Conservation (phyloP, 1,140 invertebrate species). For the Diorhabda carinulata region DNA sequence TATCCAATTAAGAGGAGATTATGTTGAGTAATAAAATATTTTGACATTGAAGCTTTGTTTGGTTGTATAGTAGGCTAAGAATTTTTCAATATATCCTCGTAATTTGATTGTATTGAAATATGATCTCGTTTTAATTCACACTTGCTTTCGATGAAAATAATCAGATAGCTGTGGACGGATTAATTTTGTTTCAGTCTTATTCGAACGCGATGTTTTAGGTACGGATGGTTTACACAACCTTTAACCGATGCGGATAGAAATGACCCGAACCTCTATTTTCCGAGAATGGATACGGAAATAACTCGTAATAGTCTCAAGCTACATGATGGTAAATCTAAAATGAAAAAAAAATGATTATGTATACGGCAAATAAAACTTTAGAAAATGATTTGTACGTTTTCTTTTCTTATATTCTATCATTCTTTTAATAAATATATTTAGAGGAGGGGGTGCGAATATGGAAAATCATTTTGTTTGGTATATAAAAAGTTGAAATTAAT, state of each 20-base stretch:
- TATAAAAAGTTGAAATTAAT: too few species aligned
- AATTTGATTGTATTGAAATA: neutral
- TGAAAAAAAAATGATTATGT: conserved; percentile 8
- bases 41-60: too few species aligned
- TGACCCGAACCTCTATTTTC: conserved; percentile 37
- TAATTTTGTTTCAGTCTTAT: neutral
- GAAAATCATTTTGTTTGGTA: too few species aligned
- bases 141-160: neutral
- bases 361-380: neutral
- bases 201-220: conserved; percentile 25
- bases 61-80: too few species aligned
- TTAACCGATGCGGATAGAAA: conserved; percentile 29
- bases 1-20: too few species aligned
- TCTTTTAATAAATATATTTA: too few species aligned
- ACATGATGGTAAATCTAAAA: conserved; percentile 16
- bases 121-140: neutral
- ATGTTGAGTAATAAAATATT: too few species aligned
- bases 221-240: conserved; percentile 37
- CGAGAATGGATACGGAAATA: conserved; percentile 21
- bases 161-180: neutral
- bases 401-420: too few species aligned
- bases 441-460: too few species aligned
- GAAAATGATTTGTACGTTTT: too few species aligned
- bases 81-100: neutral
- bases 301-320: conserved; percentile 29